Evolutionary conservation across 1,140 invertebrate species (phyloP).

Genomic region (Drosophila nebulosa): DNA sequence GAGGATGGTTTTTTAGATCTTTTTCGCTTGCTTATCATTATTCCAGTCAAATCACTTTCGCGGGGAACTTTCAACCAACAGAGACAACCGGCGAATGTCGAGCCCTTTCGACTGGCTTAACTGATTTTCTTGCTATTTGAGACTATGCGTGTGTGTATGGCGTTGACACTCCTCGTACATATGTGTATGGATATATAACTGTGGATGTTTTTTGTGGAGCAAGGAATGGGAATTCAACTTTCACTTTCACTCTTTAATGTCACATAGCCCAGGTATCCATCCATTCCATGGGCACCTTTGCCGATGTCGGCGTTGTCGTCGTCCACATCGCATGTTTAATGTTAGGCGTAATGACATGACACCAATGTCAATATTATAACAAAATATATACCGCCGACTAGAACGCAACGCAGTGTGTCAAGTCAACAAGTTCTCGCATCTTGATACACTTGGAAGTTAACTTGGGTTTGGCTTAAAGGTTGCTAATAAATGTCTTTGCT

Average conservation of each 20-base stretch:
- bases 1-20: constrained; percentile 19
- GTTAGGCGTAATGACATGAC: constrained; percentile 70
- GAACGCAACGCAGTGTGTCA: constrained; percentile 48
- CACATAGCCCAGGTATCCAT: not conserved
- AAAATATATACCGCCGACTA: constrained; percentile 36
- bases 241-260: not conserved
- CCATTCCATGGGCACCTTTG: constrained; percentile 9
- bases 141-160: constrained; percentile 16
- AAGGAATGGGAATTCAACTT: constrained; percentile 33
- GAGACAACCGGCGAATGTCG: constrained; percentile 63
- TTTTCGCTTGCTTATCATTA: constrained; percentile 21
- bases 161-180: constrained; percentile 29
- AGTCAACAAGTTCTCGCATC: constrained; percentile 66
- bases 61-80: constrained; percentile 57
- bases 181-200: constrained; percentile 22
- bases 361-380: constrained; percentile 72
- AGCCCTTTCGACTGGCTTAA: constrained; percentile 41
- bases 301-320: not conserved
- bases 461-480: not conserved
- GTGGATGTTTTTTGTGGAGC: not conserved
- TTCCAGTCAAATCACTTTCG: constrained; percentile 8
- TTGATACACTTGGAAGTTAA: constrained; percentile 24
- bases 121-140: constrained; percentile 37
- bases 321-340: constrained; percentile 69
- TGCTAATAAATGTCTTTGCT: not conserved